Percentiles rank a stretch among this genome's conserved stretches.
phyloP scores from a whole-genome alignment of 2,888 invertebrate genomes.

The Pyrochroa serraticornis region DNA sequence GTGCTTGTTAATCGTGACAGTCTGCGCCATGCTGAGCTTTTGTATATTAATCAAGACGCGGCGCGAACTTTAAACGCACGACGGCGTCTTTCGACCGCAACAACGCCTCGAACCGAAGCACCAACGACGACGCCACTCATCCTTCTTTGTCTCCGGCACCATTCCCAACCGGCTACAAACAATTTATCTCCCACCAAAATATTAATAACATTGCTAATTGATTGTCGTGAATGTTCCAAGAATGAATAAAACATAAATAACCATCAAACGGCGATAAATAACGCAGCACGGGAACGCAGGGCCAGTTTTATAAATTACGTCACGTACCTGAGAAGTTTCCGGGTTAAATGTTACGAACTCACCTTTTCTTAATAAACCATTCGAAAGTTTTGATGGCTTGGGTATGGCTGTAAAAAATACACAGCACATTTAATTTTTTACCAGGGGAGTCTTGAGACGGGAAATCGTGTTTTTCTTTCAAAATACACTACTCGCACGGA shows the following conservation, averaged over 20 bases:
- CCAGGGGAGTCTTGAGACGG: neutral
- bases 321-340: conserved; percentile 31
- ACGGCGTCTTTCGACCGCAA: conserved; percentile 2
- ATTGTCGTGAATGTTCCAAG: conserved; percentile 20
- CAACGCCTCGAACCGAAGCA: too few relatives aligned
- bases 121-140: too few relatives aligned
- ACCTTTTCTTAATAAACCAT: conserved; percentile 46
- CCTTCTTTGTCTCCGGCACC: neutral
- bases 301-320: conserved; percentile 33
- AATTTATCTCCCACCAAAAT: conserved; percentile 15
- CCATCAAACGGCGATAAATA: conserved; percentile 26
- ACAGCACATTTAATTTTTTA: conserved; percentile 19
- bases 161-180: conserved; percentile 3
- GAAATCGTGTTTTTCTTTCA: neutral
- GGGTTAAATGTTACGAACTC: conserved; percentile 31
- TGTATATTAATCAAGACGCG: conserved; percentile 45
- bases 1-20: conserved; percentile 51
- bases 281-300: conserved; percentile 8
- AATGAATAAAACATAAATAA: conserved; percentile 27
- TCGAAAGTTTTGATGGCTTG: conserved; percentile 56
- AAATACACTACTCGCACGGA: neutral
- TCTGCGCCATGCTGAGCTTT: conserved; percentile 49
- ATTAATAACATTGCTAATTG: conserved; percentile 29
- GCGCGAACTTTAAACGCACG: conserved; percentile 32
- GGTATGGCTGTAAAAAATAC: conserved; percentile 39